Evolutionary conservation across 2,888 invertebrate genomes (phyloP).

Genomic region (Euclidia mi): DNA sequence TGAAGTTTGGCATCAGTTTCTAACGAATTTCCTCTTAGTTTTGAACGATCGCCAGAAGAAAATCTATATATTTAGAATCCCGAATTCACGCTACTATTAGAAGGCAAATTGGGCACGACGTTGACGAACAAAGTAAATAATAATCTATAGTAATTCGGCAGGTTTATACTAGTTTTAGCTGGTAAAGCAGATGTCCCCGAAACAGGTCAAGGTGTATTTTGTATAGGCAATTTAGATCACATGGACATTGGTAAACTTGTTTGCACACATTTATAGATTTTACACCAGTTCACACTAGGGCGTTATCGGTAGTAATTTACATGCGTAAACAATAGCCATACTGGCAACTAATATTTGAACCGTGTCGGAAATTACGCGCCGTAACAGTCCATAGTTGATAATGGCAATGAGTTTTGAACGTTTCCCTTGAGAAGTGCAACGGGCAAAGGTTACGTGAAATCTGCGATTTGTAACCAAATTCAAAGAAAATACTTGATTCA

Average conservation of each 20-base stretch:
- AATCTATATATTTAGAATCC: slow-evolving; percentile 26
- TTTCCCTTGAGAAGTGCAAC: too few relatives aligned
- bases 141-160: slow-evolving; percentile 10
- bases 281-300: too few relatives aligned
- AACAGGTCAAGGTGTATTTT: slow-evolving; percentile 32
- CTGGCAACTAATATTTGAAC: not conserved
- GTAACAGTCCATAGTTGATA: too few relatives aligned
- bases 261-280: slow-evolving; percentile 14
- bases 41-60: slow-evolving; percentile 45
- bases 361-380: too few relatives aligned
- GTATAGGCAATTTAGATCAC: slow-evolving; percentile 1
- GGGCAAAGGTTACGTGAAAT: too few relatives aligned
- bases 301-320: too few relatives aligned
- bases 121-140: slow-evolving; percentile 1
- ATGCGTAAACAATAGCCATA: too few relatives aligned
- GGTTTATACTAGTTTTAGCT: slow-evolving; percentile 13
- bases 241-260: slow-evolving; percentile 29
- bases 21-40: slow-evolving; percentile 19
- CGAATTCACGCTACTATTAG: slow-evolving; percentile 8
- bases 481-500: too few relatives aligned
- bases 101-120: slow-evolving; percentile 2
- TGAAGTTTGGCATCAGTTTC: slow-evolving; percentile 24
- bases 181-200: slow-evolving; percentile 26
- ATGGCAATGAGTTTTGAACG: too few relatives aligned
- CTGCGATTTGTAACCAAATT: too few relatives aligned